Evolutionary conservation across 2,797 vertebrate species (phyloP).

Genomic region (Typhlichthys eigenmanni): DNA sequence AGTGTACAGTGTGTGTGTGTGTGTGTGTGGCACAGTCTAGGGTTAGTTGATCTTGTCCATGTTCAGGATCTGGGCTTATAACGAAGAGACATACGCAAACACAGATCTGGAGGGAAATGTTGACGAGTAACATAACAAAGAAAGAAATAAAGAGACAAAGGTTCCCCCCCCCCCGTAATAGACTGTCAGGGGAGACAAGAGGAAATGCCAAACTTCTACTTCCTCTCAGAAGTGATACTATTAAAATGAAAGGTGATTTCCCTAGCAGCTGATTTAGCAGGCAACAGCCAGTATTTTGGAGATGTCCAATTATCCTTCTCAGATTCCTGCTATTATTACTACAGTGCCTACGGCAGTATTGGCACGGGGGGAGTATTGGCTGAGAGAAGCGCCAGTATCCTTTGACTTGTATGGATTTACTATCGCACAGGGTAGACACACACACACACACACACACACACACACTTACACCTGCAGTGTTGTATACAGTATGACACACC

Average conservation of each 20-base stretch:
- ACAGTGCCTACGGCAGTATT: constrained; percentile 32
- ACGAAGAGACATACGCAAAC: background rate
- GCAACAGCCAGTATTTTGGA: constrained; percentile 32
- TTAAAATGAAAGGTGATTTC: constrained; percentile 23
- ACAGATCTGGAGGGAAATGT: background rate
- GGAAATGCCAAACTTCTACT: constrained; percentile 19
- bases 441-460: constrained; percentile 10
- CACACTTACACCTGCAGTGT: constrained; percentile 4
- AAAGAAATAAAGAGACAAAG: too few relatives aligned
- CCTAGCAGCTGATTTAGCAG: constrained; percentile 28
- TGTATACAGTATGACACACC: constrained; percentile 13
- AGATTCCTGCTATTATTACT: constrained; percentile 31
- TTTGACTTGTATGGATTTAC: constrained; percentile 51
- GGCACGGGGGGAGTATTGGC: constrained; percentile 16
- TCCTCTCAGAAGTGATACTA: constrained; percentile 8
- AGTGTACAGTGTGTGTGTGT: background rate
- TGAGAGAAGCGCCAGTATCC: constrained; percentile 37
- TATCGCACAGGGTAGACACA: constrained; percentile 28
- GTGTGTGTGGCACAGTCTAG: too few relatives aligned
- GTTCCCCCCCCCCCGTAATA: too few relatives aligned
- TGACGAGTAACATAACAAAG: too few relatives aligned
- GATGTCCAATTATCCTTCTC: constrained; percentile 42
- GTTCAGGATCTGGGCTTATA: too few relatives aligned
- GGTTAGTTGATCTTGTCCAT: too few relatives aligned
- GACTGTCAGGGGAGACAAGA: background rate